Evolutionary conservation across 2,113 vertebrate species (phyloP).

Genomic region (Xiphorhynchus elegans): DNA sequence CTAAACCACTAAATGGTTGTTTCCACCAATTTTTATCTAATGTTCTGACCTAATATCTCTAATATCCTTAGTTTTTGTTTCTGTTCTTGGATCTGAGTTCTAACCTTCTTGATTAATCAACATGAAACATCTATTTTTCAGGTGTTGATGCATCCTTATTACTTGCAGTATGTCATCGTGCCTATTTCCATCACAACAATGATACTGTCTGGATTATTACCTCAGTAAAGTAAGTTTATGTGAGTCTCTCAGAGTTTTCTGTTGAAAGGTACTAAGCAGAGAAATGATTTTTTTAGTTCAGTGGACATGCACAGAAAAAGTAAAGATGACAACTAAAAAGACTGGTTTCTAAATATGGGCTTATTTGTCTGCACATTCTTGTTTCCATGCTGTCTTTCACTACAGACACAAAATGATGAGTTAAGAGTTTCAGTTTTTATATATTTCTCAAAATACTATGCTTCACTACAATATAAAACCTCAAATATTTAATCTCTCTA

Average conservation of each 20-base stretch:
- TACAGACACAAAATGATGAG: neutral
- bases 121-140: fast-evolving
- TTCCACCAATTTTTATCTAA: neutral
- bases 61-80: neutral
- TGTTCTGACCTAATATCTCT: neutral
- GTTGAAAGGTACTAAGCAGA: neutral
- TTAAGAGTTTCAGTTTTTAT: neutral
- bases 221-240: neutral
- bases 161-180: neutral
- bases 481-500: neutral
- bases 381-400: fast-evolving
- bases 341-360: neutral
- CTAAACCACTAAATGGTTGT: neutral
- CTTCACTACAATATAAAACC: neutral
- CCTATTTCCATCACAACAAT: neutral
- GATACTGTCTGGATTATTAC: neutral
- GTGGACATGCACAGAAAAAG: neutral
- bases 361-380: neutral
- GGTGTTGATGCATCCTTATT: neutral
- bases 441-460: neutral
- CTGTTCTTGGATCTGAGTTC: neutral
- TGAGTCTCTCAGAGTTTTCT: neutral
- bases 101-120: neutral
- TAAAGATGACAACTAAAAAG: neutral
- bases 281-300: neutral